Evolutionary conservation across 2,797 vertebrate genomes (phyloP), one percentile per base, ranked within the genome.

Genomic region (Pterois miles): DNA sequence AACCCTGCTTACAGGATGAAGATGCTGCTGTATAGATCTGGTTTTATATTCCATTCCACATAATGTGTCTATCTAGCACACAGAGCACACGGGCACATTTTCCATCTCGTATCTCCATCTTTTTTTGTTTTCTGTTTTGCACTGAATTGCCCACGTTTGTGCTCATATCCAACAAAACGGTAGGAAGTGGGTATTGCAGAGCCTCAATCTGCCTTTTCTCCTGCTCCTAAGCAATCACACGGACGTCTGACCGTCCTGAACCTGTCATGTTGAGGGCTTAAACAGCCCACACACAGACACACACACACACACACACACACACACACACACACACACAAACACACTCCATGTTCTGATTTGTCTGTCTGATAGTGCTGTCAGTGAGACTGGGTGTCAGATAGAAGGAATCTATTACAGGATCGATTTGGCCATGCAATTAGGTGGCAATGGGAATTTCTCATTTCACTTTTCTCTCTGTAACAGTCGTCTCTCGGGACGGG

Each of bases 281-380:
- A 57, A 18, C 22, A 43, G 71, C 82, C 67, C 68, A 6, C 74
- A 71, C n/a, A n/a, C 73, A 23, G 50, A n/a, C 46, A 53, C 69
- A 50, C 71, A 54, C 70, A 52, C 68, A 27, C 65, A 59, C 62
- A 60, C 69, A 66, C 65, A 36, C 31, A 25, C 72, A 57, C 62
- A 65, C 31, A 11, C 31, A 54, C 33, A 67, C 43, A 63, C 57
- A 66, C 56, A 52, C 38, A 67, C 53, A 78, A 53, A 84, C 82
- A 36, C 83, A 38, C 65, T 79, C 52, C 16, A 77, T 76, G 77
- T 85, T 89, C 88, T 88, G 91, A 87, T 93, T 92, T 91, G 86
- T 93, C 95, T 91, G 87, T 89, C 82, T 92, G 88, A 80, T 84
- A 92, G 91, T 60, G 65, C 66, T 92, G 90, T 93, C 91, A 90